A percentile compares a stretch with the other conserved stretches of the same genome.
Conservation (phyloP, 2,888 invertebrate species). For the Meliscaeva auricollis region DNA sequence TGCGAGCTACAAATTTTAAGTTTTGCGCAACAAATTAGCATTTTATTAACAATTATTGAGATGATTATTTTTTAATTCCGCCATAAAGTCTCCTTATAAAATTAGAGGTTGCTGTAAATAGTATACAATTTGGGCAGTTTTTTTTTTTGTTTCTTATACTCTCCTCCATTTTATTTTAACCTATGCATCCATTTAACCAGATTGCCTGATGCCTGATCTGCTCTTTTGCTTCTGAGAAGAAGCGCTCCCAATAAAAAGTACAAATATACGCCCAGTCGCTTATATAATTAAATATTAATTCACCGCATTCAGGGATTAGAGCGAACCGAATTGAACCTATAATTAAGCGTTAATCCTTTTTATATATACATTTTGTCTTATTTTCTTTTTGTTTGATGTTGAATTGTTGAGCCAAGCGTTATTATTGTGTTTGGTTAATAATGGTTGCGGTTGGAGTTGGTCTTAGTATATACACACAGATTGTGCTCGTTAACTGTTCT, state of each 20-base stretch:
- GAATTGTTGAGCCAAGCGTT: background rate
- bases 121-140: too few relatives aligned
- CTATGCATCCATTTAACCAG: background rate
- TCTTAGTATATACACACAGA: constrained; percentile 6
- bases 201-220: too few relatives aligned
- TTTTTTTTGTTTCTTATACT: too few relatives aligned
- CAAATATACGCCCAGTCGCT: background rate
- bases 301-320: constrained; percentile 18
- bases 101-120: too few relatives aligned
- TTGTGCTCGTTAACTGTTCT: constrained; percentile 6
- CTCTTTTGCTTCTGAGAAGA: background rate
- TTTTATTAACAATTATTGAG: too few relatives aligned
- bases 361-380: background rate
- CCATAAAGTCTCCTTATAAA: too few relatives aligned
- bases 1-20: too few relatives aligned
- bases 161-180: too few relatives aligned
- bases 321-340: constrained; percentile 29
- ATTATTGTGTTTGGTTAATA: background rate
- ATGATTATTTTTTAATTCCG: too few relatives aligned
- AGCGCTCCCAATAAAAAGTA: background rate
- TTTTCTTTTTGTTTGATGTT: constrained; percentile 22
- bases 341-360: constrained; percentile 61
- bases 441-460: background rate
- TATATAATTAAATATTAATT: constrained; percentile 62
- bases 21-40: too few relatives aligned